A percentile compares a stretch with the other conserved stretches of the same genome.
phyloP scores from a whole-genome alignment of 1,140 invertebrate species.

The Anastrepha obliqua region DNA sequence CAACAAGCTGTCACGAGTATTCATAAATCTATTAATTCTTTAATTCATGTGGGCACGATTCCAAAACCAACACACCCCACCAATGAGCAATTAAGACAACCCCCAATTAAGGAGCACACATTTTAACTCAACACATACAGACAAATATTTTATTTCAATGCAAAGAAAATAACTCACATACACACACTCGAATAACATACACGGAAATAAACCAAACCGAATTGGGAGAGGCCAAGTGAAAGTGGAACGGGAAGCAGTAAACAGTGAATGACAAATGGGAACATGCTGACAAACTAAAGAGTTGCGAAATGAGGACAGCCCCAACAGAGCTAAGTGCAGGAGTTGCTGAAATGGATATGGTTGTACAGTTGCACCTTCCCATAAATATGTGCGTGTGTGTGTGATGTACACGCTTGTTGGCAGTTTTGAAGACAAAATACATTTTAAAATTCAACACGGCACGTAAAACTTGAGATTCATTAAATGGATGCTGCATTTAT shows the following conservation, averaged over 20 bases:
- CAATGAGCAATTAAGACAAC: constrained; percentile 39
- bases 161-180: background rate
- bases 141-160: constrained; percentile 11
- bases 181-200: background rate
- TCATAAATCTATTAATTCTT: constrained; percentile 43
- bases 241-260: background rate
- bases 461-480: constrained; percentile 55
- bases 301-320: constrained; percentile 34
- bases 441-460: constrained; percentile 53
- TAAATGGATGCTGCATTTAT: constrained; percentile 55
- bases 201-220: constrained; percentile 12
- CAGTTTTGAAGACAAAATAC: background rate
- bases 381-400: background rate
- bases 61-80: constrained; percentile 24
- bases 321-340: background rate
- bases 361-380: background rate
- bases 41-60: background rate
- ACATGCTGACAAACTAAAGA: background rate
- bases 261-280: background rate
- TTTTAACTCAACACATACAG: background rate
- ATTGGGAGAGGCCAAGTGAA: background rate
- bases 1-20: constrained; percentile 38
- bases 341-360: background rate
- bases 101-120: background rate
- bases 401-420: background rate